phyloP scores from a whole-genome alignment of 1,140 invertebrate genomes.

The Araneus ventricosus region DNA sequence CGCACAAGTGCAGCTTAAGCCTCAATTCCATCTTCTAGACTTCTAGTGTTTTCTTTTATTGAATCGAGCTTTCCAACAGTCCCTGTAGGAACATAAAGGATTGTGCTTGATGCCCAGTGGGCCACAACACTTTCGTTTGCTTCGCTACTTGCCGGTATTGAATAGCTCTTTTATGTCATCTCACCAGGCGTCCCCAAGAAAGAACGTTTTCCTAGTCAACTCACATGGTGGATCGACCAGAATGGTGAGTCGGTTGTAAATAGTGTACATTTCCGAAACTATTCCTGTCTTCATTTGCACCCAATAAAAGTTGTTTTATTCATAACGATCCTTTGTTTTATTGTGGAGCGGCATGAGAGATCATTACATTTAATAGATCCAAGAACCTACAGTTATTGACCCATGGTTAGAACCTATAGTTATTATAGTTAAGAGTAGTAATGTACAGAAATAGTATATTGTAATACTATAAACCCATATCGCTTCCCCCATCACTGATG shows the following conservation, averaged over 20 bases:
- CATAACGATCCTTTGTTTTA: background rate
- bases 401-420: too few relatives aligned
- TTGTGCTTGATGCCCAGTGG: background rate
- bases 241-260: background rate
- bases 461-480: too few relatives aligned
- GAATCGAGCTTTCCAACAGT: background rate
- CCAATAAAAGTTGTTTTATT: slow-evolving; percentile 30
- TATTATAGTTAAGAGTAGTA: too few relatives aligned
- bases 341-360: background rate
- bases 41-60: background rate
- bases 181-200: background rate
- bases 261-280: background rate
- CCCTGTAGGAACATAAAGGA: background rate
- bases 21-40: too few relatives aligned
- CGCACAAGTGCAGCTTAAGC: too few relatives aligned
- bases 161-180: background rate
- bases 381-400: too few relatives aligned
- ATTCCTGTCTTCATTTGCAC: background rate
- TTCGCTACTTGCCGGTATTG: background rate
- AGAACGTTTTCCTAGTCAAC: background rate
- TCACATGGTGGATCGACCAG: background rate
- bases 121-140: background rate
- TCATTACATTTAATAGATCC: too few relatives aligned
- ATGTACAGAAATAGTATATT: too few relatives aligned
- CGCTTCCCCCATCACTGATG: too few relatives aligned